Conservation (phyloP, 2,797 vertebrate species). For the Chrysocyon brachyurus region DNA sequence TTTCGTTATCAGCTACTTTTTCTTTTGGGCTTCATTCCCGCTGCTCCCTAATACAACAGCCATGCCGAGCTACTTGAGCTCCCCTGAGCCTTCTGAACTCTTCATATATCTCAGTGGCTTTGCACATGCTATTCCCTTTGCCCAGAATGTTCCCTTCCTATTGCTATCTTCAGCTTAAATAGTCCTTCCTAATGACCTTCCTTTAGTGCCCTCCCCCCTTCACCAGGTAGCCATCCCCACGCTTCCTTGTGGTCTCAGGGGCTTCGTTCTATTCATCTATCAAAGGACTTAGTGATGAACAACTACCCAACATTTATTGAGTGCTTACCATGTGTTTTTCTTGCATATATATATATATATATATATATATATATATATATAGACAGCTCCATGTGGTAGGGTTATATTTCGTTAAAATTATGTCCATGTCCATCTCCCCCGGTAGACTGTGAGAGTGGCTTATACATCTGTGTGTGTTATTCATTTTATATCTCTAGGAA, state of each 20-base stretch:
- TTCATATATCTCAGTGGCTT: background rate
- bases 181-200: background rate
- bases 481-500: background rate
- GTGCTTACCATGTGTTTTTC: background rate
- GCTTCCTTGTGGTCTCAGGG: background rate
- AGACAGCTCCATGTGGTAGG: background rate
- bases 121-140: background rate
- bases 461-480: background rate
- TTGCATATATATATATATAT: no score
- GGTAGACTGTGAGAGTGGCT: background rate
- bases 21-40: background rate
- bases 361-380: no score
- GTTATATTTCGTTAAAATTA: constrained; percentile 33
- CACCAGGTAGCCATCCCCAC: background rate
- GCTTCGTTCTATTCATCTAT: background rate
- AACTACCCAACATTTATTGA: background rate
- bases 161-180: background rate
- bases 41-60: background rate
- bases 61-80: background rate
- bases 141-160: background rate
- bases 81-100: background rate
- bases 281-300: background rate
- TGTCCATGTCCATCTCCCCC: background rate
- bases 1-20: background rate
- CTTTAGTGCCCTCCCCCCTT: background rate